Evolutionary conservation across 2,113 vertebrate species (phyloP), one percentile per base, ranked within the genome.

Genomic region (Carassius gibelio): DNA sequence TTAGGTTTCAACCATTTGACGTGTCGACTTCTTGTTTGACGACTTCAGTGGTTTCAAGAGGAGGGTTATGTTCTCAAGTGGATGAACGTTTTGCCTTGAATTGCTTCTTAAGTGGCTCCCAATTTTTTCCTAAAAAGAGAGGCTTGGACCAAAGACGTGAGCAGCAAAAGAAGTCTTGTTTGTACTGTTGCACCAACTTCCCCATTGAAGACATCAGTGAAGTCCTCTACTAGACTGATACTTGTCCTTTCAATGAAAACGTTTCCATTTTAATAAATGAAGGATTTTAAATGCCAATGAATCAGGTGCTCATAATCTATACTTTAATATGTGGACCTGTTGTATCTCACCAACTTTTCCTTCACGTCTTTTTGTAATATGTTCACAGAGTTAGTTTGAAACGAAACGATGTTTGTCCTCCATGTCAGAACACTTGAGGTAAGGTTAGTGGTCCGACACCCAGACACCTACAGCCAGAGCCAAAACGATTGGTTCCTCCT

Each of bases 371-470:
- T 91, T 86, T 66, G 66, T 74, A 52, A 21, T 75, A 81, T 89
- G 90, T 90, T 76, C 88, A 90, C 78, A 91, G 89, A 84, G 89
- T 92, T 85, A 52, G 52, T 93, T 92, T 90, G 91, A 89, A 91
- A 91, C 91, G 89, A 90, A 90, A 93, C 79, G 82, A 66, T 7
- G 66, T 19, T 77, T 36, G 75, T 87, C 93, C 92, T 95, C 92
- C 94, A 90, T 92, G 93, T 94, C 87, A 87, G 86, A 95, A 95
- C 94, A 95, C 95, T 95, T 94, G 96, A 96, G 96, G 95, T 95
- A 96, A 94, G 86, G 93, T 92, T 92, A 95, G 94, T 92, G 93
- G 94, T 94, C 93, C 86, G 89, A 94, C 93, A 91, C 91, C 91
- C 92, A 89, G 52, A 55, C 90, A 83, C 91, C 92, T 90, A 87